These are phyloP conservation scores for Ianthella basta DNA, from an alignment of 37 sponge, comb jelly and placozoan genomes.

Conservation along the genomic window DNA sequence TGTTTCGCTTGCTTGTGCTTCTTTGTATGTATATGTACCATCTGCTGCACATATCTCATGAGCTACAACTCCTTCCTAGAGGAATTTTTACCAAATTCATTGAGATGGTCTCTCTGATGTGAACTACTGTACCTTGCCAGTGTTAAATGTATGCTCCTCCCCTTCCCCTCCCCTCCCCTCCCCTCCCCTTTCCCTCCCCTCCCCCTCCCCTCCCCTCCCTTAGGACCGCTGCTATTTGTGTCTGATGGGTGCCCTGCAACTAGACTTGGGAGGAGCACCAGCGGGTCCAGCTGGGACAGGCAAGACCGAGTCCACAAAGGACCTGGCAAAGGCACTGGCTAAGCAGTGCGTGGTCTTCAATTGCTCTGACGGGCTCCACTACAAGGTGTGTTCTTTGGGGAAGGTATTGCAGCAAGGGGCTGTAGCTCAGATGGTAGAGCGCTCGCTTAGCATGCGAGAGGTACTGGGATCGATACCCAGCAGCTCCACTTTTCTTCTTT, in stretches of 20 bases:
- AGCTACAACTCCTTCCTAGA: no score
- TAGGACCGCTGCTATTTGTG: conserved; percentile 97
- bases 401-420: neutral
- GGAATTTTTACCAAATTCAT: neutral
- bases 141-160: neutral
- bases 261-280: conserved; percentile 98
- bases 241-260: conserved; percentile 98
- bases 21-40: no score
- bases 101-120: no score
- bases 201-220: neutral
- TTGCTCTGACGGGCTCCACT: conserved; percentile 98
- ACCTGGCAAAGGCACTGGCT: conserved; percentile 94
- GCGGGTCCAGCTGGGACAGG: conserved; percentile 99
- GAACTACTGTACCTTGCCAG: neutral
- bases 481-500: conserved; percentile 24
- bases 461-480: conserved; percentile 44
- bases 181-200: neutral
- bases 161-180: no score
- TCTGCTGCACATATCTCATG: neutral
- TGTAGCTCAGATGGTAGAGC: conserved; percentile 45
- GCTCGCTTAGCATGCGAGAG: conserved; percentile 46
- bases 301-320: conserved; percentile 97
- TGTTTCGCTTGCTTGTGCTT: no score
- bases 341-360: conserved; percentile 99
- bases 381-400: conserved; percentile 50